Evolutionary conservation across 2,797 vertebrate species (phyloP).

Genomic region (Enteromius fasciolatus): DNA sequence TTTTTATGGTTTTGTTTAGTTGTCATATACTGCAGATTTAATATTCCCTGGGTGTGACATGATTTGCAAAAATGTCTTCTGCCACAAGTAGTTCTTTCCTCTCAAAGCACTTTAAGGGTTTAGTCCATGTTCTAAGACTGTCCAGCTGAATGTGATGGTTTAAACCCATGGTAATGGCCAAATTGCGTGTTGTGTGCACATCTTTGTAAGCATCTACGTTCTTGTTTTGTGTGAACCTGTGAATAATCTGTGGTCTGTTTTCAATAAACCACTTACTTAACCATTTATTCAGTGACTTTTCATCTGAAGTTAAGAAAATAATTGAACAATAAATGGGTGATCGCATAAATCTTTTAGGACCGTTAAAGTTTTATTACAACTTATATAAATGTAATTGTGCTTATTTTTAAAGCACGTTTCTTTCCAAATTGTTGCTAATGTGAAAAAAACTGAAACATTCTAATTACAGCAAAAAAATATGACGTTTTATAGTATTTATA

Average conservation of each 20-base stretch:
- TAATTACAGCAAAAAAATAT: background rate
- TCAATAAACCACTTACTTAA: conserved; percentile 50
- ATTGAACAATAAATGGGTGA: background rate
- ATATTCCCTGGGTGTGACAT: background rate
- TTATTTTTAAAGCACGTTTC: background rate
- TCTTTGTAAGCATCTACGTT: conserved; percentile 24
- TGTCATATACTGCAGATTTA: conserved; percentile 9
- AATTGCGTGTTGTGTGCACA: conserved; percentile 17
- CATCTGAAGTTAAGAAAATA: background rate
- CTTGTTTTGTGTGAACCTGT: conserved; percentile 23
- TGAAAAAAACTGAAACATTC: too few relatives aligned
- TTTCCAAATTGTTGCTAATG: background rate
- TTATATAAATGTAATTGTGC: background rate
- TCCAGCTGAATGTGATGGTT: conserved; percentile 33
- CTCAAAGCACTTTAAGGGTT: conserved; percentile 46
- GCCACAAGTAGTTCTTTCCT: conserved; percentile 11
- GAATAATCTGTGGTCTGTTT: conserved; percentile 35
- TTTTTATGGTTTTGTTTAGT: conserved; percentile 2
- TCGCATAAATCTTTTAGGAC: background rate
- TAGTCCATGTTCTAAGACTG: background rate
- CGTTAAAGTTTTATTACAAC: background rate
- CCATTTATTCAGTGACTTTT: conserved; percentile 5
- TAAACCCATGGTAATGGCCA: background rate
- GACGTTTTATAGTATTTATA: background rate
- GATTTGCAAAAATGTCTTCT: conserved; percentile 16